These are phyloP conservation scores for Phrynosoma blainvillii DNA, from an alignment of 2,113 vertebrate genomes.

Conservation along the genomic window DNA sequence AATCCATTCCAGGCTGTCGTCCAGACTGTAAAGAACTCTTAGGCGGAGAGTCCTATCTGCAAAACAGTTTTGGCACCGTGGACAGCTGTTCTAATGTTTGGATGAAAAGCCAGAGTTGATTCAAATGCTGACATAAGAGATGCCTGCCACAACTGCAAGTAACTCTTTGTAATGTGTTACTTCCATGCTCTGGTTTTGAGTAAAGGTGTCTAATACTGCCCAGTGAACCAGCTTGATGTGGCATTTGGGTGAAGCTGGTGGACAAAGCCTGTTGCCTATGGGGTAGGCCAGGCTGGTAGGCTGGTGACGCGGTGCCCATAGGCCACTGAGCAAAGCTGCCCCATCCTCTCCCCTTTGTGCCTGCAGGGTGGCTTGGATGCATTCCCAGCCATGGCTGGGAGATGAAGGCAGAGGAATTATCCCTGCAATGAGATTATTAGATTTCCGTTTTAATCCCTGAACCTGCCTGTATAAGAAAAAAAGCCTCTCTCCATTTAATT, in stretches of 20 bases:
- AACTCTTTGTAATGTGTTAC: no score
- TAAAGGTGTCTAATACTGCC: no score
- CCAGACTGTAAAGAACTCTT: no score
- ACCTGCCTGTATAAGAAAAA: conserved; percentile 47
- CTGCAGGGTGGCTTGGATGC: conserved; percentile 21
- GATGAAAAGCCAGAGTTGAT: no score
- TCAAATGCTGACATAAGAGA: no score
- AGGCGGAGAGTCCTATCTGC: no score
- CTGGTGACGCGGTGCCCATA: rapidly evolving
- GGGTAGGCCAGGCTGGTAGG: not conserved
- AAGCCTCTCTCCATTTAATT: not conserved
- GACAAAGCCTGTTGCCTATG: not conserved
- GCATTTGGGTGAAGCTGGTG: not conserved
- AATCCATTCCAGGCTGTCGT: no score
- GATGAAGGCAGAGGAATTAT: conserved; percentile 64
- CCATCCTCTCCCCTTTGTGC: not conserved
- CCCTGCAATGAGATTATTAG: conserved; percentile 72
- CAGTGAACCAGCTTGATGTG: not conserved
- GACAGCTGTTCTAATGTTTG: no score
- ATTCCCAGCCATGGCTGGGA: conserved; percentile 3
- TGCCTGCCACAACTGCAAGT: no score
- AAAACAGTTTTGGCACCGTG: no score
- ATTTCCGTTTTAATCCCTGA: conserved; percentile 64
- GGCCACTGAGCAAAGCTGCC: not conserved
- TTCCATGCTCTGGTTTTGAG: no score